Conservation (phyloP, 1,140 invertebrate species). For the Aleiodes sp. region DNA sequence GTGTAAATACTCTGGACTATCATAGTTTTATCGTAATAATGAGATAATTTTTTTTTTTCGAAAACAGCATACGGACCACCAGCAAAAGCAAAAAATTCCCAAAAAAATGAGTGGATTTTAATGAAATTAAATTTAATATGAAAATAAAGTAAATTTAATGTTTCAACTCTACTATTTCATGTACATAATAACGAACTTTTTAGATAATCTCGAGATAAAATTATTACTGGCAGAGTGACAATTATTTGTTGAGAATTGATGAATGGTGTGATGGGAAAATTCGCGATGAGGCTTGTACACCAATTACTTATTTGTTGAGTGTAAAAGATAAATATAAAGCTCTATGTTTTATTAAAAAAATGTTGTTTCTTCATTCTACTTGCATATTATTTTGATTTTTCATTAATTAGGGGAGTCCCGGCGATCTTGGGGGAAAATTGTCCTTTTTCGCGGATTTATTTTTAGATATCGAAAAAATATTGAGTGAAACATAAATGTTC, state of each 20-base stretch:
- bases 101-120: slow-evolving; percentile 43
- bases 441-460: no score
- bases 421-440: no score
- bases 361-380: slow-evolving; percentile 10
- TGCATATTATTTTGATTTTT: no score
- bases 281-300: slow-evolving; percentile 54
- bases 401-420: no score
- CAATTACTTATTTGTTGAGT: slow-evolving; percentile 59
- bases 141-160: slow-evolving; percentile 50
- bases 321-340: slow-evolving; percentile 53
- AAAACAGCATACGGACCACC: slow-evolving; percentile 52
- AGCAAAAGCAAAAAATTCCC: slow-evolving; percentile 34
- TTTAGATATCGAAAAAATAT: no score
- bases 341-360: slow-evolving; percentile 61
- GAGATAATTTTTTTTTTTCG: slow-evolving; percentile 53
- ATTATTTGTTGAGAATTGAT: slow-evolving; percentile 56
- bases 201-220: slow-evolving; percentile 37
- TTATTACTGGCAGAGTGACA: not conserved
- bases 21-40: slow-evolving; percentile 43
- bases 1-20: slow-evolving; percentile 49
- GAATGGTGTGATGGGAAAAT: not conserved
- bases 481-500: no score
- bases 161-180: slow-evolving; percentile 47
- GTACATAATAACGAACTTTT: slow-evolving; percentile 56
- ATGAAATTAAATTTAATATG: slow-evolving; percentile 49